Base-by-base conservation (phyloP, 2,113 vertebrate genomes). In the Perccottus glenii region DNA sequence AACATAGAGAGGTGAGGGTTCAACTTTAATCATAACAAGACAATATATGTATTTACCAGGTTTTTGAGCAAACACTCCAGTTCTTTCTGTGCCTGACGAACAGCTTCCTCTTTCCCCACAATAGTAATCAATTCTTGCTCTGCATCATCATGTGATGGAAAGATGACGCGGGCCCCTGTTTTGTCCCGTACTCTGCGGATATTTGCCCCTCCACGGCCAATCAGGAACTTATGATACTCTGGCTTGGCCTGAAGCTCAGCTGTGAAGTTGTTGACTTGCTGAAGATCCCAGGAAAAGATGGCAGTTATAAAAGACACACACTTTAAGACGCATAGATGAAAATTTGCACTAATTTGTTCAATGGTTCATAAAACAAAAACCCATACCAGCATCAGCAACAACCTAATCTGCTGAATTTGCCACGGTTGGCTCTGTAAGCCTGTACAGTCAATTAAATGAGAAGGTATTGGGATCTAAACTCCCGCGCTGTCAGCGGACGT, bases 251-350 rank as follows among this genome's bases (percentile, higher is more conserved):
- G 88, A 11, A 95, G 78, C 70, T 91, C 89, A 0, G 84, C 86
- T 0, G 89, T 92, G 84, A 92, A 94, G 86, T 89, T 93, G 86
- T 91, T 94, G 65, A 93, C 89, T 94, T 94, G 91, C 94, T 94
- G 73, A 9, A 56, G 56, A 14, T n/a, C 11, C 35, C 33, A 3
- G 4, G n/a, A 40, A 33, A 43, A 14, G 9, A 27, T 36, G 7
- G 14, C 15, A 52, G 5, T n/a, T 45, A 1, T 16, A 16, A 35
- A 14, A 4, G 51, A 19, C 19, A 27, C 19, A 27, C 19, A 27
- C 19, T 27, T 27, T 27, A 27, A 2, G 19, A 27, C 19, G 19
- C 19, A 27, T 27, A 27, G 19, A 27, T 2, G 19, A 2, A 27
- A 27, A 27, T 27, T 27, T 27, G n/a, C n/a, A n/a, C n/a, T n/a